Conservation (phyloP, 2,113 vertebrate species). For the Anser cygnoides region DNA sequence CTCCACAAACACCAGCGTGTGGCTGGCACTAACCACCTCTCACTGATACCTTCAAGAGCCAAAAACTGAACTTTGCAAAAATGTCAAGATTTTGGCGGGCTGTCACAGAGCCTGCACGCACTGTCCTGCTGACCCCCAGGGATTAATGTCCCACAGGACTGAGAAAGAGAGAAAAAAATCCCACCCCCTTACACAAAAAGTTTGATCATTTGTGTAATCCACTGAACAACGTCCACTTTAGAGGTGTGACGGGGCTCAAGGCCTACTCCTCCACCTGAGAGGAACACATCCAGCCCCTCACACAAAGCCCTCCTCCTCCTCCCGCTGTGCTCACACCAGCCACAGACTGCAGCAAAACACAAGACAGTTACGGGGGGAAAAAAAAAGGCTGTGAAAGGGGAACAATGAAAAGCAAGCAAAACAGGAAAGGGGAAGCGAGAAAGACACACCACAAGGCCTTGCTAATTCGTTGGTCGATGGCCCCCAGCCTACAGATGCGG, state of each 20-base stretch:
- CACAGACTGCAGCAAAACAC: background rate
- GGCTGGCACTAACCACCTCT: background rate
- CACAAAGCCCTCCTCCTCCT: background rate
- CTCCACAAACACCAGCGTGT: background rate
- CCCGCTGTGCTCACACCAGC: accelerated
- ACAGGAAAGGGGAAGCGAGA: background rate
- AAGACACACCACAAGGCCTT: accelerated
- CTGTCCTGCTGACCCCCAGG: no score
- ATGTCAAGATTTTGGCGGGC: no score
- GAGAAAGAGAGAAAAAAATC: background rate
- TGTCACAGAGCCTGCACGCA: no score
- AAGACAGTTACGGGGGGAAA: accelerated
- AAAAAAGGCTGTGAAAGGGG: background rate
- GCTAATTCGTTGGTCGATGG: accelerated
- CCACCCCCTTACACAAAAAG: background rate
- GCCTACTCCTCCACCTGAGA: background rate
- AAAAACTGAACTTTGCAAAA: background rate
- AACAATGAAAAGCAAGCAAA: background rate
- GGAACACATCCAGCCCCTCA: accelerated
- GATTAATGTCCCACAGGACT: background rate
- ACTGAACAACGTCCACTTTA: background rate
- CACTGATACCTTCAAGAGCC: background rate
- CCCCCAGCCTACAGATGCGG: accelerated
- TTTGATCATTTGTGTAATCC: no score
- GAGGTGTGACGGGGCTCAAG: background rate